Conservation (phyloP, 2,797 vertebrate genomes). For the Tamandua tetradactyla region DNA sequence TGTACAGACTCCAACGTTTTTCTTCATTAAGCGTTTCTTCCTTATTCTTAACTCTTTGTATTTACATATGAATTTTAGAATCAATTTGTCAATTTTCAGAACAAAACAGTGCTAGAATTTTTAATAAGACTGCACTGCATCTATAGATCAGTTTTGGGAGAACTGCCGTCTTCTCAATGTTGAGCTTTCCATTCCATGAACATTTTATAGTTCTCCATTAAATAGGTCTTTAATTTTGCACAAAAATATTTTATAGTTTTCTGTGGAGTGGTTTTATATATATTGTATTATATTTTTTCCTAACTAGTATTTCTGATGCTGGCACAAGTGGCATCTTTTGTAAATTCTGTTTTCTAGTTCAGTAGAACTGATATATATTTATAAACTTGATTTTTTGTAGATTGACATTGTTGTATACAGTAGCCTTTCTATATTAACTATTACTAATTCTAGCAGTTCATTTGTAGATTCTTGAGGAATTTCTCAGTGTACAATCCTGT, state of each 20-base stretch:
- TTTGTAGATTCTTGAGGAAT: slow-evolving; percentile 32
- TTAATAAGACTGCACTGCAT: neutral
- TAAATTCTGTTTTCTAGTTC: slow-evolving; percentile 1
- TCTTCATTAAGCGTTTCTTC: neutral
- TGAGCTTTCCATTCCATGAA: neutral
- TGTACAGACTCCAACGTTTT: neutral
- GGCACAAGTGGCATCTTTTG: too few species aligned
- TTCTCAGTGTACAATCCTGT: neutral
- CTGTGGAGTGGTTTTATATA: neutral
- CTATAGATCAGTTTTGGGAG: neutral
- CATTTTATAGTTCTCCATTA: neutral
- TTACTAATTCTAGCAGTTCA: neutral
- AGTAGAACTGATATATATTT: neutral
- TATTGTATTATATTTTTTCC: neutral
- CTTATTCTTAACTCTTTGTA: neutral
- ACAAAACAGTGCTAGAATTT: neutral
- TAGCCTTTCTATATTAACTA: neutral
- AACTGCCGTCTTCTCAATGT: neutral
- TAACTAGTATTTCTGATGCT: slow-evolving; percentile 6
- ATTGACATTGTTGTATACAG: neutral
- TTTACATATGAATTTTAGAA: slow-evolving; percentile 38
- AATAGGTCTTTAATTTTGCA: slow-evolving; percentile 14
- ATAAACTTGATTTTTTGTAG: neutral
- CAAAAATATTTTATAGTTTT: slow-evolving; percentile 24
- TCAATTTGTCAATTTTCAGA: neutral